Evolutionary conservation across 2,113 vertebrate species (phyloP), one percentile per base, ranked within the genome.

Genomic region (Heterocephalus glaber): DNA sequence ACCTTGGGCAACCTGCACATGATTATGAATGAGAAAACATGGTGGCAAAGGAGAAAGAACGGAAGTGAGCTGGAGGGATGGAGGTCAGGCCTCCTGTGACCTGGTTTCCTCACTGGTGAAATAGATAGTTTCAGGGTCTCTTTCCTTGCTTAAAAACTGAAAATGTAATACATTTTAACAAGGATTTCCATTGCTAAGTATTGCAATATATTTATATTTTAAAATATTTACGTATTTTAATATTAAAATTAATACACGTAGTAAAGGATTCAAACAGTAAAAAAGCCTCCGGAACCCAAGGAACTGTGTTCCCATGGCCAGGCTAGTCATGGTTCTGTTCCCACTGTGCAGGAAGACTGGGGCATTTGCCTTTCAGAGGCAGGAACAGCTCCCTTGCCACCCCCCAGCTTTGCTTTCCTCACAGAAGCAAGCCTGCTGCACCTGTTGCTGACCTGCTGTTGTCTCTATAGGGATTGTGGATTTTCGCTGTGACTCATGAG

Each of bases 401-500:
- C 11, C 26, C 24, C 12, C 3, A 33, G n/a, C 56, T 85, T 56
- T 89, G 56, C 58, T 92, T 79, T 97, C 63, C 80, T 96, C 20
- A 16, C 14, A 68, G 90, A 77, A 81, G 58, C 47, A 66, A 90
- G 19, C 81, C 76, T 44, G 56, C 41, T 4, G 6, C 90, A 92
- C 92, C 95, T 97, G 93, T 95, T n/a, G 30, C 87, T 81, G 24
- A 30, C 76, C 33, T 86, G 44, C 80, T 58, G 41, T 38, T n/a
- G 61, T 84, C 91, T 86, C 61, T 41, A 74, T 70, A 96, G 96
- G 97, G 68, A 60, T 0, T 56, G 92, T 89, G 76, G 60, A 77
- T 91, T 96, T 94, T 95, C 80, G 17, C 1, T 92, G 76, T 97
- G 96, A 95, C 85, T 96, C 95, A 93, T 14, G 58, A 16, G 38